phyloP scores from a whole-genome alignment of 2,113 vertebrate genomes.

The Bambusicola thoracicus region DNA sequence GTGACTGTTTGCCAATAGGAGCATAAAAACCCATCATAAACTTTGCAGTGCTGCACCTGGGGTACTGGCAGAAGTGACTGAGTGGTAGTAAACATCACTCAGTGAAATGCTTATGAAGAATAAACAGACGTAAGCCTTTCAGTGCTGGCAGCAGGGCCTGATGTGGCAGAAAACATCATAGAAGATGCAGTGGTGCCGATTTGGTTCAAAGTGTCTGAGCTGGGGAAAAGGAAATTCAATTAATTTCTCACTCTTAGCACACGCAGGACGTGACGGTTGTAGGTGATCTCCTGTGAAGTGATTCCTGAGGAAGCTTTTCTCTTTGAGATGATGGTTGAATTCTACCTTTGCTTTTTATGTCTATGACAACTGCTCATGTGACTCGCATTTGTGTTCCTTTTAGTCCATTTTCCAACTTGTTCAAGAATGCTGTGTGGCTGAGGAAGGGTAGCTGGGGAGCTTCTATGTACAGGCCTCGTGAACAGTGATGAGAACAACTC shows the following conservation, averaged over 20 bases:
- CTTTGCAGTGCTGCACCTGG: slow-evolving; percentile 51
- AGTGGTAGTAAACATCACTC: neutral
- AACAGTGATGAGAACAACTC: neutral
- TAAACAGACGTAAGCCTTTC: neutral
- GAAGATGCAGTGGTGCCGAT: neutral
- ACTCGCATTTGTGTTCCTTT: neutral
- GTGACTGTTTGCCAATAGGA: slow-evolving; percentile 74
- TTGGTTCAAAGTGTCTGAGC: neutral
- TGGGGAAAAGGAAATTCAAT: neutral
- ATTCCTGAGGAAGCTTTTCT: neutral
- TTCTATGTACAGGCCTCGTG: rapidly evolving
- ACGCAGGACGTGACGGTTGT: neutral
- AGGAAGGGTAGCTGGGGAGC: neutral
- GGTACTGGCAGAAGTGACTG: neutral
- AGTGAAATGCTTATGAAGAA: neutral
- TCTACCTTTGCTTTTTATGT: neutral
- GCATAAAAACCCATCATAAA: slow-evolving; percentile 72
- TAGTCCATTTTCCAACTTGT: neutral
- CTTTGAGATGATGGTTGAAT: neutral
- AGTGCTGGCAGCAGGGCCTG: neutral
- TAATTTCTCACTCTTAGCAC: neutral
- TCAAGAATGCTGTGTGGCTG: neutral
- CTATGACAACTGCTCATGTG: neutral
- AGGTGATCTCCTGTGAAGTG: neutral
- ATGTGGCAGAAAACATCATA: neutral